Evolutionary conservation across 2,113 vertebrate species (phyloP), one percentile per base, ranked within the genome.

Genomic region (Larimichthys crocea): DNA sequence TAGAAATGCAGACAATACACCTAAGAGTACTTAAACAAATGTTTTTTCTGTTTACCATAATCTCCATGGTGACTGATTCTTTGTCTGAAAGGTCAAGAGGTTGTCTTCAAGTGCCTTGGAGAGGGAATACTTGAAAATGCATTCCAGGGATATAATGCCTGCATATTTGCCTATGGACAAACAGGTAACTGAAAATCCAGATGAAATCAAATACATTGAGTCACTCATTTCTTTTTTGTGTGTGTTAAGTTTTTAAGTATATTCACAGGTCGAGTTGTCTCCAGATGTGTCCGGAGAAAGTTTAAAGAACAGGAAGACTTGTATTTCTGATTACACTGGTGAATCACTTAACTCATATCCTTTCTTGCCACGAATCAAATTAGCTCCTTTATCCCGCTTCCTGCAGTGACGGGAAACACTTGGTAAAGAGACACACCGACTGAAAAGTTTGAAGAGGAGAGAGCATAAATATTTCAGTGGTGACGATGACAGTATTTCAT

Each of bases 91-190:
- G 98, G 97, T 95, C 98, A 99, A 95, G 97, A 99, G 96, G 94
- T 98, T 73, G 98, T 99, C 92, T 99, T 99, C 95, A 97, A 97
- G 96, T 99, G 98, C 96, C 97, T 99, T 94, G 98, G 98, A 86
- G 97, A 98, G 96, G 98, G 97, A 93, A 98, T 99, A 94, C 97
- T 99, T 92, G 97, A 99, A 92, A 99, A 99, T 92, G 98, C 98
- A 90, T 99, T 99, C 96, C 98, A 99, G 91, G 98, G 98, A 94
- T 99, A 99, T 90, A 99, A 99, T 3, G 98, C 98, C 91, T 99
- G 98, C 92, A 99, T 99, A 94, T 99, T 99, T 95, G 98, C 98
- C 84, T 99, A 99, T 90, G 98, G 98, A 96, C 98, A 99, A 93
- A 99, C 98, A 95, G 98, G 98, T 99, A 94, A 95, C 40, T 71